These are phyloP conservation scores for Entelurus aequoreus DNA, from an alignment of 2,113 vertebrate species.

Conservation along the genomic window DNA sequence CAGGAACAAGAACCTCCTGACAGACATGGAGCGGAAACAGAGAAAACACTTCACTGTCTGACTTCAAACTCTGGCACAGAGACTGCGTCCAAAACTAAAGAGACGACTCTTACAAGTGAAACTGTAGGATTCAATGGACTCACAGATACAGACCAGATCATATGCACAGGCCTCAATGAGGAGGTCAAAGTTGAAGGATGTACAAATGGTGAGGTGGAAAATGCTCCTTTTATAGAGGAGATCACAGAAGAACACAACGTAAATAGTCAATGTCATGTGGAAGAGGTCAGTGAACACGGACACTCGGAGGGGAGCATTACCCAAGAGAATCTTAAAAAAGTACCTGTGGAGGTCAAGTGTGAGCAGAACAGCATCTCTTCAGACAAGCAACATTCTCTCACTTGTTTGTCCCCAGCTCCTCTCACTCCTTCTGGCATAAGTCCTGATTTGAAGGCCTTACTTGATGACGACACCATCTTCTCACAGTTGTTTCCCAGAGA, in stretches of 20 bases:
- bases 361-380: conserved; percentile 46
- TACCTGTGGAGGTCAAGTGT: conserved; percentile 60
- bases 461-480: conserved; percentile 83
- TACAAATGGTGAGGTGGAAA: conserved; percentile 29
- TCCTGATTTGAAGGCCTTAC: conserved; percentile 67
- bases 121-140: conserved; percentile 22
- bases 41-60: conserved; percentile 25
- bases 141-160: conserved; percentile 32
- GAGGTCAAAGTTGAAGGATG: conserved; percentile 28
- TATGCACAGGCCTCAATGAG: conserved; percentile 25
- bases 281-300: conserved; percentile 43
- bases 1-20: conserved; percentile 32
- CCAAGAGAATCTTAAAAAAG: conserved; percentile 54
- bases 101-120: conserved; percentile 25
- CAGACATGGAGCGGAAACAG: conserved; percentile 18
- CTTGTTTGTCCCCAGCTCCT: conserved; percentile 43
- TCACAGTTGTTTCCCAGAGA: conserved; percentile 85
- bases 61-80: conserved; percentile 31
- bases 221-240: conserved; percentile 21
- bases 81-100: conserved; percentile 19
- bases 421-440: conserved; percentile 29
- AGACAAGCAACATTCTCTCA: conserved; percentile 37
- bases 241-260: conserved; percentile 25
- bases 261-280: conserved; percentile 22
- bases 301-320: conserved; percentile 43